Percentiles rank a stretch among this genome's conserved stretches.
Evolutionary conservation across 2,797 vertebrate genomes (phyloP).

Genomic region (Phrynocephalus forsythii): DNA sequence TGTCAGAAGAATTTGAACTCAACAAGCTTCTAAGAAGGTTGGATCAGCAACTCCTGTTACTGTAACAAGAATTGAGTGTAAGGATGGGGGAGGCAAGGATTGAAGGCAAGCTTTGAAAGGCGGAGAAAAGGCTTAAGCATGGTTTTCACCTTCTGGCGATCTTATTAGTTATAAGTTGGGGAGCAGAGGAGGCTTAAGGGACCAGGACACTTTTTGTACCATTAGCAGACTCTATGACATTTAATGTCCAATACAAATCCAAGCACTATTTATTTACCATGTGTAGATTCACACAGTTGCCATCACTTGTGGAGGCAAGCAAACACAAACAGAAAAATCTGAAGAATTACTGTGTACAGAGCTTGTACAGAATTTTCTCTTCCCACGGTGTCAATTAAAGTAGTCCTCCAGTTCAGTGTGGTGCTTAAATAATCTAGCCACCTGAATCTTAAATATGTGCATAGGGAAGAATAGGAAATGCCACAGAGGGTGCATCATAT

Average conservation of each 20-base stretch:
- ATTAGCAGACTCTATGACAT: not conserved
- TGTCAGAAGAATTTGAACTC: not conserved
- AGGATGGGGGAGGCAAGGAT: not conserved
- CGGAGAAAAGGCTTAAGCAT: not conserved
- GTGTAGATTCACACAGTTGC: not conserved
- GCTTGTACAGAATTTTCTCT: not conserved
- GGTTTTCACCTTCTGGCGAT: not conserved
- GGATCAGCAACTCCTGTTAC: not conserved
- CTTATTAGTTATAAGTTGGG: not conserved
- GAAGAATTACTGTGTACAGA: not conserved
- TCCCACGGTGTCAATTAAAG: not conserved
- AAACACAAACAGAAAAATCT: not conserved
- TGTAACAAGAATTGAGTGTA: not conserved
- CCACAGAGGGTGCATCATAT: constrained; percentile 21
- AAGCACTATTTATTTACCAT: not conserved
- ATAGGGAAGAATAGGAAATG: constrained; percentile 31
- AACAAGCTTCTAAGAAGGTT: not conserved
- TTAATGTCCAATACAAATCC: not conserved
- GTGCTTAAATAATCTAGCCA: not conserved
- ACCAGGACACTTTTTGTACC: no score
- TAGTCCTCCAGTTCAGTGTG: not conserved
- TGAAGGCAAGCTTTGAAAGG: no score
- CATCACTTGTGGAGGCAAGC: no score
- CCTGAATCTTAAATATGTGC: not conserved
- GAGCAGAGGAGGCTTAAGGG: no score